phyloP scores from a whole-genome alignment of 2,113 vertebrate species.

The Origma solitaria region DNA sequence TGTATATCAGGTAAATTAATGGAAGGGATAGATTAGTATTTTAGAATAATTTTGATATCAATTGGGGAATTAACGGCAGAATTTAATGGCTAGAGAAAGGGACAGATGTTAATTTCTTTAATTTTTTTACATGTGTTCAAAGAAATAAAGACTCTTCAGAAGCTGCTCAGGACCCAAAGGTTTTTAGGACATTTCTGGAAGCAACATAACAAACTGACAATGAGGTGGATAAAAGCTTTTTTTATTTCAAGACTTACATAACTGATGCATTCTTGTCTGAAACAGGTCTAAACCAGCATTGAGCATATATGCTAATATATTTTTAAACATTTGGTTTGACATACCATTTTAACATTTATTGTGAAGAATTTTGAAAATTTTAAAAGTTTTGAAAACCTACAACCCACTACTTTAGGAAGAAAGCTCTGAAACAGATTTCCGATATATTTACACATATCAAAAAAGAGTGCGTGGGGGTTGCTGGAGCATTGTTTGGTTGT shows the following conservation, averaged over 20 bases:
- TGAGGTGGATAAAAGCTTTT: background rate
- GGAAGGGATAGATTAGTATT: background rate
- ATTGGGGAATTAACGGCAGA: background rate
- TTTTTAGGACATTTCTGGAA: background rate
- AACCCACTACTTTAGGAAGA: background rate
- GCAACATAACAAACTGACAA: background rate
- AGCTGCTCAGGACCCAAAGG: rapidly evolving
- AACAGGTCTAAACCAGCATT: background rate
- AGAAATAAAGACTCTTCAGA: background rate
- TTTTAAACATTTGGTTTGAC: background rate
- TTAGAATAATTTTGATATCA: background rate
- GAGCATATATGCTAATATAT: background rate
- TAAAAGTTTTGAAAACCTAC: background rate
- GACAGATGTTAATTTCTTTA: background rate
- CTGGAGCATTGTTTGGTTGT: background rate
- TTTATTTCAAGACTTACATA: background rate
- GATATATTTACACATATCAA: background rate
- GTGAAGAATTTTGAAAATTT: background rate
- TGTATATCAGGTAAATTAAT: background rate
- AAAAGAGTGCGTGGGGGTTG: rapidly evolving
- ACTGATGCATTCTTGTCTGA: background rate
- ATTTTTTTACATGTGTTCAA: background rate
- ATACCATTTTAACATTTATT: background rate
- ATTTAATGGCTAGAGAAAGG: background rate
- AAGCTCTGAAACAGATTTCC: background rate